A percentile compares a stretch with the other conserved stretches of the same genome.
These are phyloP conservation scores for Rhodeus uyekii DNA, from an alignment of 2,797 vertebrate genomes.

Conservation along the genomic window DNA sequence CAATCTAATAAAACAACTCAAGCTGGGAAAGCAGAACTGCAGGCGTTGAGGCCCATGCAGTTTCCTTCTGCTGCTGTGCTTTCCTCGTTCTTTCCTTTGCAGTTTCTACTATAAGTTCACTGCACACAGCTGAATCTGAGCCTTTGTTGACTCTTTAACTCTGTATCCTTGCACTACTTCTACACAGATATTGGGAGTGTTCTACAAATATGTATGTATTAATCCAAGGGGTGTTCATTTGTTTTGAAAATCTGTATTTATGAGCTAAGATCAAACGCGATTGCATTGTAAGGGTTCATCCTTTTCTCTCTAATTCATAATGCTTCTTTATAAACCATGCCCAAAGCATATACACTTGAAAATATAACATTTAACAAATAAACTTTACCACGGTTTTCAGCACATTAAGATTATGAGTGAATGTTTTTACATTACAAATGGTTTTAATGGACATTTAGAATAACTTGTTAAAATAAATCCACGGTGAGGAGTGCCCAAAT, in stretches of 20 bases:
- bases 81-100: not conserved
- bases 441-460: not conserved
- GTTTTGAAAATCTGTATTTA: not conserved
- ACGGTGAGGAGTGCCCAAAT: not conserved
- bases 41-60: not conserved
- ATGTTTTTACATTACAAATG: not conserved
- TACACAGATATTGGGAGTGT: not conserved
- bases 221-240: not conserved
- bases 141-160: not conserved
- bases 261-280: not conserved
- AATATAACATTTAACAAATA: not conserved
- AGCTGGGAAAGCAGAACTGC: not conserved
- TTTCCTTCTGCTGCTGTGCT: not conserved
- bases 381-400: not conserved
- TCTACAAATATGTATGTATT: conserved; percentile 14
- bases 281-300: not conserved
- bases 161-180: conserved; percentile 20
- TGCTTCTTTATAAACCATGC: conserved; percentile 15
- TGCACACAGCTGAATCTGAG: conserved; percentile 5
- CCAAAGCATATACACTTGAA: not conserved
- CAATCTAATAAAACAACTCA: not conserved
- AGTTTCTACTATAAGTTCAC: not conserved
- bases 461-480: not conserved
- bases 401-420: not conserved
- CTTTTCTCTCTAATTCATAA: not conserved